phyloP scores from a whole-genome alignment of 2,888 invertebrate genomes.

The Lobophora halterata region DNA sequence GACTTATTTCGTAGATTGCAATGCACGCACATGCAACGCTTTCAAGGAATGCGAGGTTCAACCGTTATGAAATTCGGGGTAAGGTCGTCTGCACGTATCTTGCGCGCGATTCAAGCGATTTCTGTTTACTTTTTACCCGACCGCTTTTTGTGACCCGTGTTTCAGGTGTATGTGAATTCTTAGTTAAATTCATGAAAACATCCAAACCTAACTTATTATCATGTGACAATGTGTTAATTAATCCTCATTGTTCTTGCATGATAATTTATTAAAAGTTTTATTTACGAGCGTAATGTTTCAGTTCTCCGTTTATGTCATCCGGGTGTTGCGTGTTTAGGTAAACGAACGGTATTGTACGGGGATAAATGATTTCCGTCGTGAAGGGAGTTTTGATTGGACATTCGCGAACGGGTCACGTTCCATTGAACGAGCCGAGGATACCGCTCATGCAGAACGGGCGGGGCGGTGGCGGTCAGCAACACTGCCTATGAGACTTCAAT shows the following conservation, averaged over 20 bases:
- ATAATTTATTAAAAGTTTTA: background rate
- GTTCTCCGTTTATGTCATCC: constrained; percentile 21
- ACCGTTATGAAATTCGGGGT: constrained; percentile 32
- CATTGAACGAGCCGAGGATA: constrained; percentile 63
- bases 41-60: constrained; percentile 36
- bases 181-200: too few relatives aligned
- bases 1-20: constrained; percentile 9
- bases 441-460: constrained; percentile 61
- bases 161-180: too few relatives aligned
- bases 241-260: background rate
- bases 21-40: constrained; percentile 21
- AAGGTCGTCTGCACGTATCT: constrained; percentile 30
- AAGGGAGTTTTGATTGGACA: constrained; percentile 54
- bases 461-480: constrained; percentile 31
- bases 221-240: background rate
- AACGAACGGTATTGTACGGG: constrained; percentile 38
- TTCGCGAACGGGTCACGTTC: constrained; percentile 64
- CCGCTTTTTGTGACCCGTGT: too few relatives aligned
- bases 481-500: constrained; percentile 21
- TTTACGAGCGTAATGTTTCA: constrained; percentile 13
- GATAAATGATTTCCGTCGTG: constrained; percentile 50
- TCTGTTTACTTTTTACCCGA: too few relatives aligned
- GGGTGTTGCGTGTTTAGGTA: constrained; percentile 30
- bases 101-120: constrained; percentile 21
- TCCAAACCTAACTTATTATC: too few relatives aligned